Conservation (phyloP, 2,797 vertebrate species). For the Poeciliopsis presidionis region DNA sequence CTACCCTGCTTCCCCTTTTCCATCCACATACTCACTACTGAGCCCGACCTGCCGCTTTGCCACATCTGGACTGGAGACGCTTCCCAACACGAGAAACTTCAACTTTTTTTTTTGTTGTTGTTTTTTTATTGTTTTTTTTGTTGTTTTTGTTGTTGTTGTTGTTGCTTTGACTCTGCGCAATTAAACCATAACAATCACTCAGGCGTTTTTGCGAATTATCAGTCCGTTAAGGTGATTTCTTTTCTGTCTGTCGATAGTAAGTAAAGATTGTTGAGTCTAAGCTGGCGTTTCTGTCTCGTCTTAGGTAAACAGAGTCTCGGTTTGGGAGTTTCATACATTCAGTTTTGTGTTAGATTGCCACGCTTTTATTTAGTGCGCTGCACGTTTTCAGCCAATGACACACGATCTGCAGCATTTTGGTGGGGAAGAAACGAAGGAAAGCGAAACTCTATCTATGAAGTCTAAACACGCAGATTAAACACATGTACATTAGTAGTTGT, state of each 20-base stretch:
- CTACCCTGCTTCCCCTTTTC: constrained; percentile 62
- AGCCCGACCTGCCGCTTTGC: constrained; percentile 67
- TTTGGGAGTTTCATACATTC: constrained; percentile 56
- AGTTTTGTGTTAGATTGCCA: constrained; percentile 25
- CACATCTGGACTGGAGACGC: constrained; percentile 80
- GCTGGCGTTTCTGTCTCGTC: constrained; percentile 48
- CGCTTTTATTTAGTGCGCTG: constrained; percentile 13
- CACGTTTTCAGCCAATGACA: constrained; percentile 11
- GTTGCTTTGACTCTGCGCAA: constrained; percentile 28
- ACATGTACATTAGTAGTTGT: constrained; percentile 29
- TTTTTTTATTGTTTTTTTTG: too few relatives aligned
- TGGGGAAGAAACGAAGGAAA: neutral
- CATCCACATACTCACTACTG: constrained; percentile 73
- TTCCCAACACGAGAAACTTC: constrained; percentile 59
- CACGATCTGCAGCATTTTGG: constrained; percentile 4
- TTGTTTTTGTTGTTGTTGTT: constrained; percentile 9
- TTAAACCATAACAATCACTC: constrained; percentile 20
- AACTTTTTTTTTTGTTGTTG: constrained; percentile 43
- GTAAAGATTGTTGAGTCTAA: constrained; percentile 60
- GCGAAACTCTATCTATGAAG: constrained; percentile 4
- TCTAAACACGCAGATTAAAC: constrained; percentile 17
- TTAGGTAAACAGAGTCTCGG: constrained; percentile 41
- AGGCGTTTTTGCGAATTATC: constrained; percentile 37
- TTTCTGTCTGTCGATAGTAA: constrained; percentile 60
- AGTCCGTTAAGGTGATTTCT: constrained; percentile 51